Evolutionary conservation across 2,113 vertebrate species (phyloP), one percentile per base, ranked within the genome.

Genomic region (Actinemys pallida): DNA sequence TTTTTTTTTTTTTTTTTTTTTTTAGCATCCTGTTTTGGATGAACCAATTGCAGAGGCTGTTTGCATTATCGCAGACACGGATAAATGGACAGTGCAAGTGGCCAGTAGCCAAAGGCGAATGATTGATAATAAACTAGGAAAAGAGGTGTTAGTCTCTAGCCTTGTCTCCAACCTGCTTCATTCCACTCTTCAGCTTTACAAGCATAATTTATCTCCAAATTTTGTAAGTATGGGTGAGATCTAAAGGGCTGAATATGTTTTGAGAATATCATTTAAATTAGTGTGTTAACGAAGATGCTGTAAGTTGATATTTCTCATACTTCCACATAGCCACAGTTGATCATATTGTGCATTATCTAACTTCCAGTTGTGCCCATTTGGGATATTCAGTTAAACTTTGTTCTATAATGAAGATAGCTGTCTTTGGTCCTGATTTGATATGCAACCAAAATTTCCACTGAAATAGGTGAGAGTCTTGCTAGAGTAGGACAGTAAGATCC

Each of bases 21-120:
- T 92, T 5, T 31, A 99, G 99, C 99, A 99, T 97, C 99, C 99
- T 50, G 99, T 99, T 20, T 95, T 99, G 98, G 99, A 99, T 52
- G 99, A 99, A 97, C 99, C 99, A 35, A 99, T 99, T 42, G 99
- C 99, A 12, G 99, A 99, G 98, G 99, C 99, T 6, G 99, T 99
- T 93, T 99, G 99, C 98, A 99, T 99, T 97, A 98, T 99, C 91
- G 99, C 99, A 97, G 99, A 99, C 98, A 99, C 98, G 0, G 99
- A 99, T 97, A 99, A 99, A 85, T 99, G 99, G 99, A 99, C 99
- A 0, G 99, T 99, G 91, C 99, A 99, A 97, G 98, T 99, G 97
- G 99, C 99, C 95, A 99, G 99, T 98, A 99, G 99, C 92, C 99
- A 99, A 98, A 98, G 99, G 62, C 93, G 99, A 86, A 97, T 98